phyloP scores from a whole-genome alignment of 2,113 vertebrate species.

The Vicugna pacos region DNA sequence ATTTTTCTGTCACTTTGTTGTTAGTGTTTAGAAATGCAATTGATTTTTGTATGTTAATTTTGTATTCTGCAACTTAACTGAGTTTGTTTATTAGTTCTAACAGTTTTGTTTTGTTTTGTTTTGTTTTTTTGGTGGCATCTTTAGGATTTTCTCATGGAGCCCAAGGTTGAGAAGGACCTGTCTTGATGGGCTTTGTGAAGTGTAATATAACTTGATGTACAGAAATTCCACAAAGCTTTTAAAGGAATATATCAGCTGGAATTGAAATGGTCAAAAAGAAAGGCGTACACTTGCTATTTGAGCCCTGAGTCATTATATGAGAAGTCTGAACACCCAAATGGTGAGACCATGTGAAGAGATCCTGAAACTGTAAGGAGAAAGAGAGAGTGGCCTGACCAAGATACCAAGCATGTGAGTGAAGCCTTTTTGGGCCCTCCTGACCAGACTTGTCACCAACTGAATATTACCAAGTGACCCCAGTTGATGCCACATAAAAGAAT shows the following conservation, averaged over 20 bases:
- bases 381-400: not conserved
- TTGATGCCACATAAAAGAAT: not conserved
- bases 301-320: not conserved
- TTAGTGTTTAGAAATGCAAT: not conserved
- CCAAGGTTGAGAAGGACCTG: not conserved
- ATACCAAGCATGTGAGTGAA: not conserved
- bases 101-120: not conserved
- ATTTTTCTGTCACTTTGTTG: not conserved
- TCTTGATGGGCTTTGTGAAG: not conserved
- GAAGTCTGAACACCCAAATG: not conserved
- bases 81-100: not conserved
- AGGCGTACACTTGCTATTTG: not conserved
- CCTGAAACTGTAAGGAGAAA: not conserved
- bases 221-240: not conserved
- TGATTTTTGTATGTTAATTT: not conserved
- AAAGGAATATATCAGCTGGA: not conserved
- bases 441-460: not conserved
- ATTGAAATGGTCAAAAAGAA: not conserved
- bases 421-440: not conserved
- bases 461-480: not conserved
- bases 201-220: not conserved
- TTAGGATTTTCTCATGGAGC: not conserved
- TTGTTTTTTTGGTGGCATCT: not conserved
- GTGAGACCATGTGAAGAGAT: not conserved
- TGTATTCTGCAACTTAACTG: not conserved